Conservation (phyloP, 1,140 invertebrate species). For the Bombus polaris region DNA sequence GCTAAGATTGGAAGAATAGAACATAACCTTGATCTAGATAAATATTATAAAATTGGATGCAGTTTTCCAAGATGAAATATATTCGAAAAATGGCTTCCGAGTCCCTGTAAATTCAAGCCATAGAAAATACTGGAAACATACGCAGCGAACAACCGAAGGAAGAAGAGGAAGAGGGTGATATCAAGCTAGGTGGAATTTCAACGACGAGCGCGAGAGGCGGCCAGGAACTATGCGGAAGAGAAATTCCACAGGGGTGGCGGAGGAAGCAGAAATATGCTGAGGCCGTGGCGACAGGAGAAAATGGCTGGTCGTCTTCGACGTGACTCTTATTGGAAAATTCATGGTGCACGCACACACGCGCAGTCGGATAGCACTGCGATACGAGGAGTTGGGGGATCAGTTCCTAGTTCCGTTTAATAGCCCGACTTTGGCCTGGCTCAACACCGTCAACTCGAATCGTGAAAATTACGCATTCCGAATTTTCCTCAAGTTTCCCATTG, state of each 20-base stretch:
- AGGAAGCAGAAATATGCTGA: constrained; percentile 58
- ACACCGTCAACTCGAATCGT: neutral
- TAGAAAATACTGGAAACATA: neutral
- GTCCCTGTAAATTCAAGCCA: neutral
- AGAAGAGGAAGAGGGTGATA: constrained; percentile 54
- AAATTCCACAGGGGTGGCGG: constrained; percentile 63
- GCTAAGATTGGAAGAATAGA: neutral
- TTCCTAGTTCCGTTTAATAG: constrained; percentile 8
- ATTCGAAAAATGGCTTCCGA: neutral
- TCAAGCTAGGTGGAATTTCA: constrained; percentile 62
- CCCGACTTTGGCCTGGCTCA: neutral
- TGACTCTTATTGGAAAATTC: constrained; percentile 66
- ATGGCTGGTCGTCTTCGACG: constrained; percentile 59
- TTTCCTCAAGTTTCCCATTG: no score
- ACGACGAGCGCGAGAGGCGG: constrained; percentile 62
- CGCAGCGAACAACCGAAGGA: neutral
- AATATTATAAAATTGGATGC: neutral
- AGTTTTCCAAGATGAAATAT: no score
- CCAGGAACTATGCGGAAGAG: constrained; percentile 67
- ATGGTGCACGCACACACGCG: constrained; percentile 26
- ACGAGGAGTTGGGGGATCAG: neutral
- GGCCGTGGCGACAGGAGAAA: constrained; percentile 56
- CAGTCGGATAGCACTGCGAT: neutral
- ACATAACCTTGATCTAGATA: neutral
- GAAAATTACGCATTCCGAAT: neutral